Percentiles rank a stretch among this genome's conserved stretches.
phyloP scores from a whole-genome alignment of 2,797 vertebrate species.

The Sciurus carolinensis region DNA sequence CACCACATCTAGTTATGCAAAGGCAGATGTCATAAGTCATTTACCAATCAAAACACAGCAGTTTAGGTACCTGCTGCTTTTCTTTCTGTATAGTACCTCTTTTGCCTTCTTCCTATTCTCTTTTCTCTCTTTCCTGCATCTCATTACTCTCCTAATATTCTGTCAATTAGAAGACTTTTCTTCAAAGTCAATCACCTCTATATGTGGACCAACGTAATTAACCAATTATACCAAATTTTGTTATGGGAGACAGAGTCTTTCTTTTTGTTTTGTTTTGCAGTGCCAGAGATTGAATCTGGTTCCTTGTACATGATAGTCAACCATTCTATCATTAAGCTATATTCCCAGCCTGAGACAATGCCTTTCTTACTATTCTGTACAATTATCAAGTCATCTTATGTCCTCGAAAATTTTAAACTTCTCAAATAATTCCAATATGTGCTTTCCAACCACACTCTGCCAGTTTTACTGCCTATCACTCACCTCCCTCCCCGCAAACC shows the following conservation, averaged over 20 bases:
- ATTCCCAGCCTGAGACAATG: not conserved
- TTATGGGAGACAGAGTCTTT: slow-evolving; percentile 23
- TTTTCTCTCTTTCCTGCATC: not conserved
- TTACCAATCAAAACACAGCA: slow-evolving; percentile 15
- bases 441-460: not conserved
- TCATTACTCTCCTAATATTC: not conserved
- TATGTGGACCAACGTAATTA: not conserved
- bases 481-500: not conserved
- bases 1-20: not conserved
- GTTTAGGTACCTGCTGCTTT: not conserved
- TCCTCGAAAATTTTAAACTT: slow-evolving; percentile 9
- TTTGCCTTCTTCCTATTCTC: not conserved
- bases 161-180: slow-evolving; percentile 5
- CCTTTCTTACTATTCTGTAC: slow-evolving; percentile 5
- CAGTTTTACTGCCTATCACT: slow-evolving; percentile 12
- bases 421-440: slow-evolving; percentile 3
- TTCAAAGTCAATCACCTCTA: not conserved
- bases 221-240: not conserved
- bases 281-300: not conserved
- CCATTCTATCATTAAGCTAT: not conserved
- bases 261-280: not conserved
- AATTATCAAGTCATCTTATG: slow-evolving; percentile 41
- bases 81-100: not conserved
- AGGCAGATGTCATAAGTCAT: not conserved
- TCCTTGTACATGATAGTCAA: no score